phyloP scores from a whole-genome alignment of 2,797 vertebrate species.

The Etheostoma perlongum region DNA sequence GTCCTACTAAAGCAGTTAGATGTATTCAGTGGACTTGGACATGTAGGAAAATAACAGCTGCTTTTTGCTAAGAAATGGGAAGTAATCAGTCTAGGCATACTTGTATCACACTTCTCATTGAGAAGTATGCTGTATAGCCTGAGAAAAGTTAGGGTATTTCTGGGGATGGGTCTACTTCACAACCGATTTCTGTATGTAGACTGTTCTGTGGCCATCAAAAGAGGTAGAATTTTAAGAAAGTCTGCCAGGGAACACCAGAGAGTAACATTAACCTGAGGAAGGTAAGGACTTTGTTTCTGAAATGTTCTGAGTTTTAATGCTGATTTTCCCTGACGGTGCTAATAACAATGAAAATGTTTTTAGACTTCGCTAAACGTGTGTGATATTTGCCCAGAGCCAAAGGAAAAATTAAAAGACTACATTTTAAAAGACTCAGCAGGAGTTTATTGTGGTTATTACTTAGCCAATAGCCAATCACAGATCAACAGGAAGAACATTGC shows the following conservation, averaged over 20 bases:
- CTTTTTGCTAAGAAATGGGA: neutral
- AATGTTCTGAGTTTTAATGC: neutral
- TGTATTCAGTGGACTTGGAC: neutral
- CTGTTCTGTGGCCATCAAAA: neutral
- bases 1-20: neutral
- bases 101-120: neutral
- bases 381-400: neutral
- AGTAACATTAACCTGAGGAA: neutral
- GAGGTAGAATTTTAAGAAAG: no score
- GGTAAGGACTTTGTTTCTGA: no score
- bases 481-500: neutral
- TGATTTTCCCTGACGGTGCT: neutral
- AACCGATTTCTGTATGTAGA: neutral
- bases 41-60: neutral
- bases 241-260: neutral
- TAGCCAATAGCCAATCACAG: neutral
- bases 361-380: neutral
- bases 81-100: neutral
- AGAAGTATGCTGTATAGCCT: no score
- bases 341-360: neutral
- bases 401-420: neutral
- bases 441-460: neutral
- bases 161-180: neutral
- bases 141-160: neutral
- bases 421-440: neutral